A percentile compares a stretch with the other conserved stretches of the same genome.
Evolutionary conservation across 2,797 vertebrate species (phyloP).

Genomic region (Otolemur crassicaudatus): DNA sequence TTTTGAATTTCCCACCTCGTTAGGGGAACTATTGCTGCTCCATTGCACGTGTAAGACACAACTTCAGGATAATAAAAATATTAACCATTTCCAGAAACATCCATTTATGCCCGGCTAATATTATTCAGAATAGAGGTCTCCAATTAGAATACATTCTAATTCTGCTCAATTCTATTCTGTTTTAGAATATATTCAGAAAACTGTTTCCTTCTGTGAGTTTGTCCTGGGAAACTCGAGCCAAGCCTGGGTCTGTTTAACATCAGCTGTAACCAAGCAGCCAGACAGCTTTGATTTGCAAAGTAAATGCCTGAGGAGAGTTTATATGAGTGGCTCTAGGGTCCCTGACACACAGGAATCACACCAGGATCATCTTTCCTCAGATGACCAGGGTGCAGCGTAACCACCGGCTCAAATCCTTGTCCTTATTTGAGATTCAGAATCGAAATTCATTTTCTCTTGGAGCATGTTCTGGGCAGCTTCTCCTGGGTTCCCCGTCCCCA

Average conservation of each 20-base stretch:
- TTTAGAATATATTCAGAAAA: background rate
- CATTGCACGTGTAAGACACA: background rate
- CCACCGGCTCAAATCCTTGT: background rate
- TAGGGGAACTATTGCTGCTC: rapidly evolving
- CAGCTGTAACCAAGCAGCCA: background rate
- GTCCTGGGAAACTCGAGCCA: background rate
- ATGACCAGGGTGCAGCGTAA: rapidly evolving
- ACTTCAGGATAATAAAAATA: background rate
- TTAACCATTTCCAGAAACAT: background rate
- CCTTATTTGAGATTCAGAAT: background rate
- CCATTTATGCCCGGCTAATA: rapidly evolving
- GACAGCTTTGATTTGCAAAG: background rate
- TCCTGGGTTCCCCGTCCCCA: rapidly evolving
- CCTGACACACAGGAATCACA: background rate
- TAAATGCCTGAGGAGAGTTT: background rate
- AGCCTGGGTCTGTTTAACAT: background rate
- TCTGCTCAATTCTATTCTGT: background rate
- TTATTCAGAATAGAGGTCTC: background rate
- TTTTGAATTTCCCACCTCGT: background rate
- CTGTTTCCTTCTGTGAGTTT: background rate
- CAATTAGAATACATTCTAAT: background rate
- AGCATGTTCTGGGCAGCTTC: background rate
- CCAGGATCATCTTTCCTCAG: background rate
- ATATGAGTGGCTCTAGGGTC: background rate
- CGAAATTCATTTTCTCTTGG: background rate